Percentiles rank a stretch among this genome's conserved stretches.
phyloP scores from a whole-genome alignment of 2,113 vertebrate genomes.

The Alouatta palliata region DNA sequence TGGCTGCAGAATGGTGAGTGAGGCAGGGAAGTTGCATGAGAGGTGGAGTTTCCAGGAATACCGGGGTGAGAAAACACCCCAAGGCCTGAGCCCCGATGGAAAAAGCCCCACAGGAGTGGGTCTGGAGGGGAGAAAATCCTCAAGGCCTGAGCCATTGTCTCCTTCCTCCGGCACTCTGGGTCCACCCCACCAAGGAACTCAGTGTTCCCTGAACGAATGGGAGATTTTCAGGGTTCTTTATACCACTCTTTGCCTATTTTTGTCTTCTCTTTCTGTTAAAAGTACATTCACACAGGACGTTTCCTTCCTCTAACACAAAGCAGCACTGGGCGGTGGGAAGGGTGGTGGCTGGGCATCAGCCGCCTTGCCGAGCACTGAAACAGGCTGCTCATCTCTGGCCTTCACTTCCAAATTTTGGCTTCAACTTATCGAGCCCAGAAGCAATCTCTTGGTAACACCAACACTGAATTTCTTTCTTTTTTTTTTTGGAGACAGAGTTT shows the following conservation, averaged over 20 bases:
- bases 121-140: not conserved
- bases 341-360: not conserved
- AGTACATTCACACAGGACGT: not conserved
- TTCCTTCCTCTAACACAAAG: not conserved
- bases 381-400: not conserved
- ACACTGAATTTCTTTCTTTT: not conserved
- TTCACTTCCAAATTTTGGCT: not conserved
- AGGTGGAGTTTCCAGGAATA: not conserved
- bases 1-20: not conserved
- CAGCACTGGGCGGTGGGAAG: not conserved
- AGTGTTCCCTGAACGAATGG: not conserved
- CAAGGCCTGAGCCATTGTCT: not conserved
- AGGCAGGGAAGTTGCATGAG: not conserved
- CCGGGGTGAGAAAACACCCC: not conserved
- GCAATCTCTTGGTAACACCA: not conserved
- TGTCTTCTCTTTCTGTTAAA: not conserved
- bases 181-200: rapidly evolving
- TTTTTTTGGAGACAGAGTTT: not conserved
- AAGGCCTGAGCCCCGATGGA: not conserved
- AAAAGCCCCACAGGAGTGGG: too few species aligned
- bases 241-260: not conserved
- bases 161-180: not conserved
- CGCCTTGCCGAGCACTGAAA: not conserved
- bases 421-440: not conserved
- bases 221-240: not conserved